Base-by-base conservation (phyloP, 2,797 vertebrate species). In the Ptychadena robeensis region DNA sequence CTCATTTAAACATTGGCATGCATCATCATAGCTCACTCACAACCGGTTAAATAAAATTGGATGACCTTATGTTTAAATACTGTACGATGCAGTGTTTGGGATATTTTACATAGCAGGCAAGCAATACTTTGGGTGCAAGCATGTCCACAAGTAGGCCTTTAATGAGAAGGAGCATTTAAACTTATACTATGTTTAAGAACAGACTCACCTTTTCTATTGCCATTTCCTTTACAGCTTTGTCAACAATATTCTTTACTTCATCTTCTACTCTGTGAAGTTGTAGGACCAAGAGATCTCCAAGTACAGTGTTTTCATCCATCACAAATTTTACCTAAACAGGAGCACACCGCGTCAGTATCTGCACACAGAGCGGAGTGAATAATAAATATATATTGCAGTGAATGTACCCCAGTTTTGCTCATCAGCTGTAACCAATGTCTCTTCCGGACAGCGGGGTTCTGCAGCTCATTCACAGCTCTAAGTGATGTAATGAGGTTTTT, bases 221-320 rank as follows among this genome's bases (percentile, higher is more conserved):
- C 91, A 91, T 94, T 91, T 96, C 91, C 89, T 94, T 95, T 74
- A 93, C 91, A 63, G 93, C 91, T 89, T 96, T 95, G 88, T 94
- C 93, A 82, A 95, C 90, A 35, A 93, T 95, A 86, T 90, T 91
- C 88, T 95, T 94, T 63, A 95, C 92, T 88, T 96, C 94, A 30
- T 95, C 94, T 88, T 95, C 92, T 15, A 95, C 91, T 44, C 91
- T 92, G 35, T 93, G 91, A 76, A 95, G 91, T 35, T 95, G 94
- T 82, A 96, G 89, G 88, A 92, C 92, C 82, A 95, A 86, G 31
- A 96, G 90, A 79, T 94, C 92, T 27, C 94, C 93, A 74, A 95
- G 87, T 15, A 90, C 93, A 32, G 93, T 93, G 87, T 90, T 83
- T 78, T 92, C 88, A n/a, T 94, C 93, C 93, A 95, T 94, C 80